phyloP scores from a whole-genome alignment of 2,797 vertebrate species.

The Alcedo atthis region DNA sequence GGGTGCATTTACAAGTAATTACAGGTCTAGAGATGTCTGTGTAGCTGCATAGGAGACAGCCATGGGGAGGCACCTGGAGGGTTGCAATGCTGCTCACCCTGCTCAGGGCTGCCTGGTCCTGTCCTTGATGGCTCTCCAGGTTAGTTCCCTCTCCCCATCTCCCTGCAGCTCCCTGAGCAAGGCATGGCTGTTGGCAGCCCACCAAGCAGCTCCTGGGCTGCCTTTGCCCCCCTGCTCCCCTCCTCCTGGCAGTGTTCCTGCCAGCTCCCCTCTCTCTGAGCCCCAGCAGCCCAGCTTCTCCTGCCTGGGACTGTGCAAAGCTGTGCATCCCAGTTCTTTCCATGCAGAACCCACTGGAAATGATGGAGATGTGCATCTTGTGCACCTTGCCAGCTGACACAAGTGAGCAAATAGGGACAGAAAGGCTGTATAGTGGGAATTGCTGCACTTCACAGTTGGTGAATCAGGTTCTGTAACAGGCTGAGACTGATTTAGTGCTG shows the following conservation, averaged over 20 bases:
- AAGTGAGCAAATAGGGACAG: slow-evolving; percentile 6
- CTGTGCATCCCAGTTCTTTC: slow-evolving; percentile 75
- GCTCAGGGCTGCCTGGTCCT: accelerated
- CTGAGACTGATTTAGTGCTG: neutral
- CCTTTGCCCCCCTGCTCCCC: neutral
- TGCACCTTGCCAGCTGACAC: slow-evolving; percentile 11
- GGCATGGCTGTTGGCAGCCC: accelerated
- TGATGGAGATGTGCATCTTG: neutral
- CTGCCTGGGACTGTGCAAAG: neutral
- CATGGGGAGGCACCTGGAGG: accelerated
- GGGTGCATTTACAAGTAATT: neutral
- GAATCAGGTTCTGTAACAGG: slow-evolving; percentile 1
- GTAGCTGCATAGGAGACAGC: accelerated
- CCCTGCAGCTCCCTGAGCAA: neutral
- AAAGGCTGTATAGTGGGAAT: neutral
- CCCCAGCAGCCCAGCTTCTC: neutral
- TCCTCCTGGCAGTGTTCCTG: neutral
- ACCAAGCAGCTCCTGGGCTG: accelerated
- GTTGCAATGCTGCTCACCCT: too few relatives aligned
- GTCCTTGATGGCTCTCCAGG: neutral
- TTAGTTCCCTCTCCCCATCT: neutral
- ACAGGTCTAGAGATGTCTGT: accelerated
- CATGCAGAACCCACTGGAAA: slow-evolving; percentile 59
- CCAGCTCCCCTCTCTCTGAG: neutral
- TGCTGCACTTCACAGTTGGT: neutral